These are phyloP conservation scores for Tupaia chinensis DNA, from an alignment of 2,113 vertebrate species.

Conservation along the genomic window DNA sequence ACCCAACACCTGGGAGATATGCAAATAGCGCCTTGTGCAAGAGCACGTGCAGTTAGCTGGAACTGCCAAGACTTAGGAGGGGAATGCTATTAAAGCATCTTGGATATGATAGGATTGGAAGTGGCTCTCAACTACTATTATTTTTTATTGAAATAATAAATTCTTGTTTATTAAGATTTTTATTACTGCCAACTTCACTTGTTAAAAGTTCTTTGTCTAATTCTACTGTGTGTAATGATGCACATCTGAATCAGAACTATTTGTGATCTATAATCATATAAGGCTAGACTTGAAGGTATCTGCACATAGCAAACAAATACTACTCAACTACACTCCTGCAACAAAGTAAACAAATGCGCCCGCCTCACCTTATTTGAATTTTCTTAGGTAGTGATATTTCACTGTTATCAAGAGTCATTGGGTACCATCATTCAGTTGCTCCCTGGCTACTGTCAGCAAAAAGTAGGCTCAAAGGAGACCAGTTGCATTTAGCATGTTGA, in stretches of 20 bases:
- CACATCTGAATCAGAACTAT: neutral
- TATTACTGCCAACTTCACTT: neutral
- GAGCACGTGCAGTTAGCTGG: accelerated
- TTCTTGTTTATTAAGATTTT: neutral
- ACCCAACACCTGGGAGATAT: neutral
- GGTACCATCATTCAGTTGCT: neutral
- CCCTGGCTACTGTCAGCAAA: neutral
- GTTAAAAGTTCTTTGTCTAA: neutral
- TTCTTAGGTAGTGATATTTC: neutral
- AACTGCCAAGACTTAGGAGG: neutral
- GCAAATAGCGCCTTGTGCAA: neutral
- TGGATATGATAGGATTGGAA: neutral
- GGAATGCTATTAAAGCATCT: neutral
- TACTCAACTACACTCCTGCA: neutral
- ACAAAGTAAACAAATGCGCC: neutral
- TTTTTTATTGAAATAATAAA: slow-evolving; percentile 15
- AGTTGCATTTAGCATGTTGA: neutral
- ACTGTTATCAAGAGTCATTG: neutral
- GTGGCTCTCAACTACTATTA: neutral
- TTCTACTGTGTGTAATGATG: neutral
- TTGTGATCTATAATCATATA: neutral
- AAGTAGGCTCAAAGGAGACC: neutral
- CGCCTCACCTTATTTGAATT: neutral
- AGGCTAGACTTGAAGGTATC: neutral
- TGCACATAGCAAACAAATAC: neutral